Evolutionary conservation across 1,140 invertebrate species (phyloP), one percentile per base, ranked within the genome.

Genomic region (Drosophila nikananu): DNA sequence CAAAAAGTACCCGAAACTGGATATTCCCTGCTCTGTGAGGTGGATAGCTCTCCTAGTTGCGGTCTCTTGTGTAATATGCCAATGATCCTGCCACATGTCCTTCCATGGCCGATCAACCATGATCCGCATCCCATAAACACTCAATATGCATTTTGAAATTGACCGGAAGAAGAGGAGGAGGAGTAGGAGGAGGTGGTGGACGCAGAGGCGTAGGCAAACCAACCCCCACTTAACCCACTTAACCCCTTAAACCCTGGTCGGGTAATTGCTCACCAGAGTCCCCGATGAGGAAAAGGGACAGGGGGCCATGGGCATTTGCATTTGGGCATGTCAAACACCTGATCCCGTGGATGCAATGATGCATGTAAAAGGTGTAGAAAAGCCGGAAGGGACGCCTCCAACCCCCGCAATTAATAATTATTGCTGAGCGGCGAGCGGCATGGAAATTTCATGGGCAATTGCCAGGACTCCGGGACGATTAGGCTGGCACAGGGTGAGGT

Each of bases 361-460:
- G 83, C 86, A 76, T 91, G 83, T 91, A 86, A 91, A 91, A 91
- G 86, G 86, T 91, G 86, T 91, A 86, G 76, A 91, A 91, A 90
- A 74, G 79, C 78, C 86, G 86, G 86, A 90, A 89, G 81, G 79
- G 62, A 44, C 46, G 8, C 27, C 39, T 48, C 48, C 66, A 71
- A 44, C 81, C 64, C 78, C 41, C 67, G 67, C 81, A 89, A 90
- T 89, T 90, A 86, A 90, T 90, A 90, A 90, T 90, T 90, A 90
- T 90, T 65, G 65, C 25, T 71, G 65, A 65, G 57, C 64, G 59
- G 30, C 17, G 37, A 25, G 35, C 67, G 75, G 60, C 65, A 58
- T 82, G 67, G 66, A 90, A 90, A 86, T 90, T 90, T 90, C 86
- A 90, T 90, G 86, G 86, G 68, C 86, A 86, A 90, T 90, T 90